phyloP scores from a whole-genome alignment of 2,113 vertebrate species.

The Corydoras maculifer region DNA sequence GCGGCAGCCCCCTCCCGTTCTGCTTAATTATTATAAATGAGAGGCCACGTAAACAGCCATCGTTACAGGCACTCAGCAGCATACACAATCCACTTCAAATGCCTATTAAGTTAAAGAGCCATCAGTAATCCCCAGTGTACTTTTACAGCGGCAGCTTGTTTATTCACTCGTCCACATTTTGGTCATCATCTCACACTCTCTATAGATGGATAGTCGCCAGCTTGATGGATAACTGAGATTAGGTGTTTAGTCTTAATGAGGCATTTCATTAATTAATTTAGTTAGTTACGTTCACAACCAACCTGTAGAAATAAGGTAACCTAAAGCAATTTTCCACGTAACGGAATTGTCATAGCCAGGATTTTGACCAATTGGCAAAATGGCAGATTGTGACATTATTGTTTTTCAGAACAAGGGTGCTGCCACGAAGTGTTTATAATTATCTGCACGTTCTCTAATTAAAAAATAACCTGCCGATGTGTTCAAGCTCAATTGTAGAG shows the following conservation, averaged over 20 bases:
- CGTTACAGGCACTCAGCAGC: constrained; percentile 76
- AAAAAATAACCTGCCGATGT: constrained; percentile 35
- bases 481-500: constrained; percentile 62
- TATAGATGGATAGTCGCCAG: not conserved
- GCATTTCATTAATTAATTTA: not conserved
- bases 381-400: not conserved
- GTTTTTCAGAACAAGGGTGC: constrained; percentile 7
- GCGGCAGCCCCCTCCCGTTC: constrained; percentile 79
- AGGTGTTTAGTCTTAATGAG: not conserved
- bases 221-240: constrained; percentile 10
- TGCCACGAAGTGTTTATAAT: constrained; percentile 1
- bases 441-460: constrained; percentile 19
- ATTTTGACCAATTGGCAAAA: no score
- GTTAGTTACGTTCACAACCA: no score
- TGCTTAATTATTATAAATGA: constrained; percentile 97
- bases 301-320: not conserved
- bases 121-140: constrained; percentile 69
- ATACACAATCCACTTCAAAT: constrained; percentile 78
- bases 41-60: constrained; percentile 78
- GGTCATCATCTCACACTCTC: constrained; percentile 56
- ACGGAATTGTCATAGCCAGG: no score
- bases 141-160: constrained; percentile 52
- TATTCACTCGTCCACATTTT: constrained; percentile 63
- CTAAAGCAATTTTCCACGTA: not conserved
- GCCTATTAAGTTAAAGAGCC: constrained; percentile 76